Conservation (phyloP, 2,888 invertebrate species). For the Flabesymbios commensalis region DNA sequence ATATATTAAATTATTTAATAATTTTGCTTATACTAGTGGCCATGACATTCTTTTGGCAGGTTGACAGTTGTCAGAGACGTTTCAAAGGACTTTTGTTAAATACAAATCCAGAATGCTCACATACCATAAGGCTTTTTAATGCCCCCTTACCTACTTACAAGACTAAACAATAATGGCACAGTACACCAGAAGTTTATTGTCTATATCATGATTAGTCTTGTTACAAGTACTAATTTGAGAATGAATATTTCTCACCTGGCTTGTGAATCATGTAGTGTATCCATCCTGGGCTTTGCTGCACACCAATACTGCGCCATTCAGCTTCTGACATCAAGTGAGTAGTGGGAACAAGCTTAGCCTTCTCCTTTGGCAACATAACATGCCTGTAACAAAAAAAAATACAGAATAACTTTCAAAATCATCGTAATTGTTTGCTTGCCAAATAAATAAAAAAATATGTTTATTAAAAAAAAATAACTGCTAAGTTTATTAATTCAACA, state of each 20-base stretch:
- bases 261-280: constrained; percentile 95
- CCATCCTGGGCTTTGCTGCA: constrained; percentile 96
- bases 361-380: constrained; percentile 90
- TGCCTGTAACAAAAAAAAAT: constrained; percentile 70
- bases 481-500: no score
- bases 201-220: no score
- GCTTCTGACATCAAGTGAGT: constrained; percentile 90
- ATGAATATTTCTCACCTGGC: constrained; percentile 66
- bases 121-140: neutral
- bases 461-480: no score
- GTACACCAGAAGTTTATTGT: no score
- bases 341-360: constrained; percentile 87
- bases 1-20: no score
- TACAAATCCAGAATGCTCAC: no score
- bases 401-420: neutral
- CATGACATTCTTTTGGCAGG: no score
- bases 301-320: constrained; percentile 93
- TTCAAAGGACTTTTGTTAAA: no score
- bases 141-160: neutral
- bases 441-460: no score
- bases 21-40: no score
- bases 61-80: no score
- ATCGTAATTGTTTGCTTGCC: neutral
- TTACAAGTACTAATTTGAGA: no score
- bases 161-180: neutral